phyloP scores from a whole-genome alignment of 2,797 vertebrate genomes.

The Poeciliopsis paucimaculata region DNA sequence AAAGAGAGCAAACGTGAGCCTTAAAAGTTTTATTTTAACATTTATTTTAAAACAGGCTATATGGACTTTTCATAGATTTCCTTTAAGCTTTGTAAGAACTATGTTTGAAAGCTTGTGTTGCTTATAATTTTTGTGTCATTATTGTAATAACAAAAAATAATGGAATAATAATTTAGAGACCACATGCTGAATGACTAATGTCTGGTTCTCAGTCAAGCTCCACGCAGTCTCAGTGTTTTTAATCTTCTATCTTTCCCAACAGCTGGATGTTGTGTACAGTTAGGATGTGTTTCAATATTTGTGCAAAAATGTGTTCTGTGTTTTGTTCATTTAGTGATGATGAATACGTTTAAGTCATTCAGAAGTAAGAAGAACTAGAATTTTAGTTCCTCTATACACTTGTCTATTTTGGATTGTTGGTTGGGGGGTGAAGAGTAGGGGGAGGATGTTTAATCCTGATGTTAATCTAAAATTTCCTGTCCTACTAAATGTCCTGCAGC shows the following conservation, averaged over 20 bases:
- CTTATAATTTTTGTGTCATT: no score
- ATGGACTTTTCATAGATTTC: neutral
- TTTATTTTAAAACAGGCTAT: no score
- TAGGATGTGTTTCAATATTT: neutral
- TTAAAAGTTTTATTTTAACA: no score
- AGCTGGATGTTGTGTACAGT: neutral
- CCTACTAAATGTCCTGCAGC: slow-evolving; percentile 71
- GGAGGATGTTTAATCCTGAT: neutral
- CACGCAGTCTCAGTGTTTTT: no score
- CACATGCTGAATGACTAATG: no score
- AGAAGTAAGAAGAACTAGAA: neutral
- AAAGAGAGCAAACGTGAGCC: no score
- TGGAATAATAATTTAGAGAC: no score
- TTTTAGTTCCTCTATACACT: neutral
- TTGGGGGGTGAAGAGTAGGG: no score
- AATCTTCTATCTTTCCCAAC: no score
- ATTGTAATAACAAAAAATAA: neutral
- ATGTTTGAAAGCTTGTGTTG: neutral
- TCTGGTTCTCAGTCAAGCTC: no score
- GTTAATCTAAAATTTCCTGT: neutral
- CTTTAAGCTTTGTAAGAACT: neutral
- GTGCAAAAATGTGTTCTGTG: neutral
- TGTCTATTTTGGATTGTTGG: neutral
- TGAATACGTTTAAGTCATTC: neutral
- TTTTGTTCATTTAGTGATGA: neutral